phyloP scores from a whole-genome alignment of 2,113 vertebrate genomes.

The Anolis sagrei region DNA sequence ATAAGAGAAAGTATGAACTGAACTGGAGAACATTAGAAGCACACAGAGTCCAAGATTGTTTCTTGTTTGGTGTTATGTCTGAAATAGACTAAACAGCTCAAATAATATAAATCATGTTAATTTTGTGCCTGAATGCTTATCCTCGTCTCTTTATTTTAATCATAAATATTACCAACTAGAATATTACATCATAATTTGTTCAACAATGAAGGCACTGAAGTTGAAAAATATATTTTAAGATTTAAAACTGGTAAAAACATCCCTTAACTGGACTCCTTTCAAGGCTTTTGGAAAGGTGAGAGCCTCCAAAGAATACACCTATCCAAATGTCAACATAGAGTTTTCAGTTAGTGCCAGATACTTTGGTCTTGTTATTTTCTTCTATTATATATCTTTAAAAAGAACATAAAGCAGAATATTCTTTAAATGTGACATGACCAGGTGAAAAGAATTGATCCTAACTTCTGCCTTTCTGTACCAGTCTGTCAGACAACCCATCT shows the following conservation, averaged over 20 bases:
- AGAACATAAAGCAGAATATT: not conserved
- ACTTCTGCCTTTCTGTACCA: not conserved
- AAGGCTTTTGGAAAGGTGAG: slow-evolving; percentile 68
- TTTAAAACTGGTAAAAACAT: slow-evolving; percentile 63
- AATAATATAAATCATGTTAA: slow-evolving; percentile 26
- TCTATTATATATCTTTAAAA: slow-evolving; percentile 59
- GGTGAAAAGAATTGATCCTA: not conserved
- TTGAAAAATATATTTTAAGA: slow-evolving; percentile 12
- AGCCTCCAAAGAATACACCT: slow-evolving; percentile 68
- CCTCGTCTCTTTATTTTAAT: slow-evolving; percentile 45
- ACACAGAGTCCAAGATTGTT: not conserved
- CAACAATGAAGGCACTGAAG: slow-evolving; percentile 56
- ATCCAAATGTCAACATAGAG: slow-evolving; percentile 65
- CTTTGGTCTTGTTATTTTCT: slow-evolving; percentile 58
- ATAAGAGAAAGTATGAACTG: not conserved
- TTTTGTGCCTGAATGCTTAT: slow-evolving; percentile 48
- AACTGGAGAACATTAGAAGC: not conserved
- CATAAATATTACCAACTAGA: slow-evolving; percentile 56
- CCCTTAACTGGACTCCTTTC: slow-evolving; percentile 60
- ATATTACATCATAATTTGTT: slow-evolving; percentile 59
- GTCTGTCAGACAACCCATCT: not conserved
- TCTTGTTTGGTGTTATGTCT: not conserved
- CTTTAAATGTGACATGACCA: not conserved
- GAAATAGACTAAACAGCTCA: not conserved
- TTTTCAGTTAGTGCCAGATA: slow-evolving; percentile 67